A percentile compares a stretch with the other conserved stretches of the same genome.
Evolutionary conservation across 2,113 vertebrate species (phyloP).

Genomic region (Anoplopoma fimbria): DNA sequence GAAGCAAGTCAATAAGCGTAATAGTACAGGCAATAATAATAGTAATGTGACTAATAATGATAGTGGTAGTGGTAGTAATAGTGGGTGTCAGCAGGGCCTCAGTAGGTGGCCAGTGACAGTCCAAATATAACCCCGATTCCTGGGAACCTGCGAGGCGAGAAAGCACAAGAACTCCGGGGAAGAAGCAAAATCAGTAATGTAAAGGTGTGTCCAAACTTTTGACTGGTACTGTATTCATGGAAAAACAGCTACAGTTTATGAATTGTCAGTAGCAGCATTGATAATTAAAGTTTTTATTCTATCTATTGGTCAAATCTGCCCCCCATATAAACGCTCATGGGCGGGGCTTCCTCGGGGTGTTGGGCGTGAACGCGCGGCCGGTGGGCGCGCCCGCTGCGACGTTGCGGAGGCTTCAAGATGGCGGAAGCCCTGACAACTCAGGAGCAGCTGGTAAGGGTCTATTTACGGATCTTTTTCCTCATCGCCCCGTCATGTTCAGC

Average conservation of each 20-base stretch:
- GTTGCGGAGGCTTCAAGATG: constrained; percentile 89
- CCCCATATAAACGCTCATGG: background rate
- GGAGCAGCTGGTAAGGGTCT: constrained; percentile 86
- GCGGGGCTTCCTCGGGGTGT: constrained; percentile 28
- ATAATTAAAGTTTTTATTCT: background rate
- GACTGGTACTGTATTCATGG: background rate
- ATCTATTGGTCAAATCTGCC: background rate
- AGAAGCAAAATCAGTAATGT: too few species aligned
- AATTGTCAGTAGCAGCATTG: background rate
- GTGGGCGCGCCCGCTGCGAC: constrained; percentile 83
- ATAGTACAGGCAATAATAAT: too few species aligned
- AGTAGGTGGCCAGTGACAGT: too few species aligned
- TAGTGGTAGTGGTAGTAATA: too few species aligned
- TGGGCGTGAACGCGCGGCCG: constrained; percentile 61
- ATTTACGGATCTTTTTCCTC: constrained; percentile 37
- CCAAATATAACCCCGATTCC: too few species aligned
- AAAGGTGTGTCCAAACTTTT: too few species aligned
- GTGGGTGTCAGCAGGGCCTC: too few species aligned
- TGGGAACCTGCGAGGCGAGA: too few species aligned
- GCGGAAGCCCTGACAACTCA: constrained; percentile 87
- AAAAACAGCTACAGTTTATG: background rate
- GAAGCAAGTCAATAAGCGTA: too few species aligned
- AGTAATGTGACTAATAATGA: too few species aligned
- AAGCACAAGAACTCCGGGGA: too few species aligned
- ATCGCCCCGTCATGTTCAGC: background rate